phyloP scores from a whole-genome alignment of 2,797 vertebrate species.

The Sparidentex hasta region DNA sequence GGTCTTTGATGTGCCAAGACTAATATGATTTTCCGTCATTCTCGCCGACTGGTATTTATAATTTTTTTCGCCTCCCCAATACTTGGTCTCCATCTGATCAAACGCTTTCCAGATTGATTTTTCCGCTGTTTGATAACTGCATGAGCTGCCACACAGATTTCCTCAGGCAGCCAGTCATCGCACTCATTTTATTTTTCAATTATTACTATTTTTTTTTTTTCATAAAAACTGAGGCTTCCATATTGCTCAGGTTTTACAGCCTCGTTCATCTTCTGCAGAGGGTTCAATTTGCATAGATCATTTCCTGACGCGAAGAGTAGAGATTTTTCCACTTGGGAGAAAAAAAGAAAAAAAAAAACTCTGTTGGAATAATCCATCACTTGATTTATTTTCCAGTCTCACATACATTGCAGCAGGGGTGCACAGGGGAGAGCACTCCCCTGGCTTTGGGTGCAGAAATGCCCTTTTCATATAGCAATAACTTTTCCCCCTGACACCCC shows the following conservation, averaged over 20 bases:
- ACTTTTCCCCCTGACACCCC: constrained; percentile 5
- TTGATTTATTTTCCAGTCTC: constrained; percentile 67
- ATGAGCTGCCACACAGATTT: constrained; percentile 42
- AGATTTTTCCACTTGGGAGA: constrained; percentile 50
- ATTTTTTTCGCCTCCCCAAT: constrained; percentile 1
- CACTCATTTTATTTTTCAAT: constrained; percentile 30
- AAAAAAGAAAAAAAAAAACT: constrained; percentile 37
- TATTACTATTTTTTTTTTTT: neutral
- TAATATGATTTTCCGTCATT: neutral
- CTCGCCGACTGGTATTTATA: constrained; percentile 5
- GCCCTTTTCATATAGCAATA: constrained; percentile 41
- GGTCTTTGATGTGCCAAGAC: neutral
- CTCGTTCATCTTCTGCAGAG: constrained; percentile 68
- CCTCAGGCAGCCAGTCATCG: constrained; percentile 23
- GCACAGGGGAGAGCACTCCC: constrained; percentile 12
- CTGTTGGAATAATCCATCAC: constrained; percentile 66
- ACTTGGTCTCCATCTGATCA: constrained; percentile 36
- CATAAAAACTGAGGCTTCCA: constrained; percentile 35
- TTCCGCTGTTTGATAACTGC: constrained; percentile 30
- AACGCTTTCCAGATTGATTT: constrained; percentile 43
- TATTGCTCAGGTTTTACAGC: constrained; percentile 54
- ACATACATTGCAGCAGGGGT: constrained; percentile 21
- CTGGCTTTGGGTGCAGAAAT: constrained; percentile 38
- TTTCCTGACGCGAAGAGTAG: constrained; percentile 57
- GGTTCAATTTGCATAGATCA: constrained; percentile 71